Base-by-base conservation (phyloP, 2,797 vertebrate genomes). In the Malacoctenus gilli region DNA sequence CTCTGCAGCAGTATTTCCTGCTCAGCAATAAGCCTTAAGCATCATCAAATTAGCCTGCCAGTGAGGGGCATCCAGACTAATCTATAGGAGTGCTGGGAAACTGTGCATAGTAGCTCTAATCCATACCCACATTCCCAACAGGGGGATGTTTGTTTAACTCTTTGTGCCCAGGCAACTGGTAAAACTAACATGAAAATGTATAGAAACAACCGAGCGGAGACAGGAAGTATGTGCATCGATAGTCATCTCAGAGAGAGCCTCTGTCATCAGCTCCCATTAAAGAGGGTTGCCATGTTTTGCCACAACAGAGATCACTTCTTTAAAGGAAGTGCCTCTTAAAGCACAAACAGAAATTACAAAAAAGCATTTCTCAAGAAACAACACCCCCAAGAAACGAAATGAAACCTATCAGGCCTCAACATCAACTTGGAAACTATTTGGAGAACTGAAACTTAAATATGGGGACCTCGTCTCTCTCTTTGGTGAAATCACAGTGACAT, bases 111-210 rank as follows among this genome's bases (percentile, higher is more conserved):
- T 28, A 48, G 46, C 35, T 2, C 55, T 83, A 87, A 83, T 81
- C 80, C 75, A 65, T 55, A 54, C 61, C 60, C 75, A 39, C 75
- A 58, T 79, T 78, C 79, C 64, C 66, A 44, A n/a, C n/a, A 48
- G 62, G 59, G 42, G 83, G 83, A 84, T 80, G 87, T 89, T 90
- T 85, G 12, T 81, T 76, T 79, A 87, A 83, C 79, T 77, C 57
- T 55, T 75, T 82, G 74, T 86, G 72, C 59, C 57, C 68, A 46
- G 3, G 46, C 61, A 52, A 61, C 28, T 50, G 48, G 59, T 55
- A 70, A 71, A 88, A 78, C 78, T 54, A 88, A 84, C 78, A 83
- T 14, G 31, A 57, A 79, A 65, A 79, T 46, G 48, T 35, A 63
- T 44, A 59, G 54, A 74, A 80, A 75, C 43, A 52, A 71, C 47